These are phyloP conservation scores for Tryphoninae sp. DNA, from an alignment of 2,888 invertebrate genomes.

Conservation along the genomic window DNA sequence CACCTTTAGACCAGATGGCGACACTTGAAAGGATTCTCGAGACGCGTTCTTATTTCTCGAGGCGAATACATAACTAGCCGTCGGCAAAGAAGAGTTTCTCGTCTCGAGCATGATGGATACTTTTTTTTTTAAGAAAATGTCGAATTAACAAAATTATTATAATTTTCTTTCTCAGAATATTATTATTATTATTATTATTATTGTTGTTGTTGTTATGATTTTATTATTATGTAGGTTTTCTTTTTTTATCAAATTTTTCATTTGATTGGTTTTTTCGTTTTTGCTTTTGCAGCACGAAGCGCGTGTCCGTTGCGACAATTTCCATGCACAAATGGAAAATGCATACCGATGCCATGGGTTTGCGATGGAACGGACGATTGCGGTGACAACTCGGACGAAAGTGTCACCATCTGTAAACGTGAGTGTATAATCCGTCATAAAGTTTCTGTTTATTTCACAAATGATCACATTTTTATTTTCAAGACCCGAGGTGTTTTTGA, in stretches of 20 bases:
- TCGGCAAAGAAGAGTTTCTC: slow-evolving; percentile 62
- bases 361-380: slow-evolving; percentile 92
- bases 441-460: no score
- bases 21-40: slow-evolving; percentile 55
- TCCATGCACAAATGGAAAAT: slow-evolving; percentile 88
- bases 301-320: slow-evolving; percentile 88
- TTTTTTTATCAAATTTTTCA: not conserved
- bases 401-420: slow-evolving; percentile 87
- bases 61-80: slow-evolving; percentile 48
- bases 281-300: slow-evolving; percentile 75
- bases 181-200: not conserved
- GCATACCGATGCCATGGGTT: slow-evolving; percentile 89
- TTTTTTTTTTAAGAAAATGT: slow-evolving; percentile 11
- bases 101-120: not conserved
- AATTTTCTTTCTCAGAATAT: not conserved
- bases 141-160: not conserved
- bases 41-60: slow-evolving; percentile 33
- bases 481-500: no score
- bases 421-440: slow-evolving; percentile 69
- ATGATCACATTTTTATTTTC: no score
- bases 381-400: slow-evolving; percentile 91
- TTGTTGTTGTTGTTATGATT: no score
- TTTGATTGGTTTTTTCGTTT: slow-evolving; percentile 19
- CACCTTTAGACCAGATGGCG: slow-evolving; percentile 56
- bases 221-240: no score